phyloP scores from a whole-genome alignment of 2,888 invertebrate species.

The Monopis laevigella region DNA sequence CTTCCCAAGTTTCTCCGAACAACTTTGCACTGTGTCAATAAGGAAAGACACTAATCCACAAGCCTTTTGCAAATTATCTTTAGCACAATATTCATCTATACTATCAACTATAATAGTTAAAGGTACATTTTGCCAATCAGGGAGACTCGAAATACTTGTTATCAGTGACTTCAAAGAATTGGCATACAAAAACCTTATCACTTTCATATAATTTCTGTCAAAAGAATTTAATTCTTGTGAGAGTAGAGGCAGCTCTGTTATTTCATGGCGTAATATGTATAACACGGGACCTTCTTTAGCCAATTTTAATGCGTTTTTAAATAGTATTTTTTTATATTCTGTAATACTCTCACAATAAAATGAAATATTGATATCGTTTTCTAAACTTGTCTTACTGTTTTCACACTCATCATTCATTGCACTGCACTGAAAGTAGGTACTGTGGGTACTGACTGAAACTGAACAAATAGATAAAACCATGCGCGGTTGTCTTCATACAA shows the following conservation, averaged over 20 bases:
- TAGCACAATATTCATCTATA: conserved; percentile 36
- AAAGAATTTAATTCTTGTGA: conserved; percentile 40
- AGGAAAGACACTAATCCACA: conserved; percentile 45
- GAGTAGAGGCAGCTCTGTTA: conserved; percentile 46
- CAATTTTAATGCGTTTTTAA: conserved; percentile 37
- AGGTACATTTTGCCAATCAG: conserved; percentile 47
- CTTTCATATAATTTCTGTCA: conserved; percentile 48
- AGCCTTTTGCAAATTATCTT: conserved; percentile 35
- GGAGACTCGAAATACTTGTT: conserved; percentile 40
- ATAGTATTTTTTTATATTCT: conserved; percentile 40
- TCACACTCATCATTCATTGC: too few species aligned
- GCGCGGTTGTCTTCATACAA: too few species aligned
- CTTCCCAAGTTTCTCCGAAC: conserved; percentile 27
- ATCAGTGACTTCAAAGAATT: conserved; percentile 36
- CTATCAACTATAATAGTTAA: conserved; percentile 48
- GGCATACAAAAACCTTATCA: conserved; percentile 53
- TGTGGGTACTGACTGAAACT: too few species aligned
- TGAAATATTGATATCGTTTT: background rate
- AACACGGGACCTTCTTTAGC: conserved; percentile 47
- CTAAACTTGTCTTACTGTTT: background rate
- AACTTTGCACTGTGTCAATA: conserved; percentile 34
- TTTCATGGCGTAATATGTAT: conserved; percentile 43
- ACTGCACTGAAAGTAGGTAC: too few species aligned
- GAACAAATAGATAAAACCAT: too few species aligned
- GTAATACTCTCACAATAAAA: conserved; percentile 33